These are phyloP conservation scores for Halcyon malimbica DNA, from an alignment of 2,113 vertebrate species.

Conservation along the genomic window DNA sequence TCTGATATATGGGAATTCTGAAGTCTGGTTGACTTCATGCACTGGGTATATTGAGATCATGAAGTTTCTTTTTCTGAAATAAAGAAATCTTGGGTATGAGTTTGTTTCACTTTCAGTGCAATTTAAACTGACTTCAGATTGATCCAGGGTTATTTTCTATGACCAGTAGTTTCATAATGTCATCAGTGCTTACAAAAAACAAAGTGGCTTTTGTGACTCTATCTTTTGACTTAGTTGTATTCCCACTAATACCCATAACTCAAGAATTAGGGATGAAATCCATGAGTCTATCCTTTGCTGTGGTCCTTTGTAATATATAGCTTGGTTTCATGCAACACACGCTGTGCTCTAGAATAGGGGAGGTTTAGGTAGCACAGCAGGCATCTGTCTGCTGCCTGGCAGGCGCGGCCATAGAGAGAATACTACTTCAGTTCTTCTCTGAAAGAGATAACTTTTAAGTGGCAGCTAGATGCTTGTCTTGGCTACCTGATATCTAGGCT, in stretches of 20 bases:
- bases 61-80: neutral
- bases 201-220: neutral
- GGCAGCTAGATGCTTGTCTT: conserved; percentile 64
- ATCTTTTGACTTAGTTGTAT: neutral
- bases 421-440: conserved; percentile 53
- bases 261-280: neutral
- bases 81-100: neutral
- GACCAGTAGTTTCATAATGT: neutral
- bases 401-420: conserved; percentile 30
- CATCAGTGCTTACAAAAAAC: neutral
- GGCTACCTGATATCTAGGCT: conserved; percentile 64
- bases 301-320: conserved; percentile 19
- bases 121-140: neutral
- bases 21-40: neutral
- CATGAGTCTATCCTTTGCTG: neutral
- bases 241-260: neutral
- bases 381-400: conserved; percentile 56
- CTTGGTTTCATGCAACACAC: neutral
- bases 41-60: neutral
- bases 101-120: neutral
- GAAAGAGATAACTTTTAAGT: conserved; percentile 62
- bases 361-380: conserved; percentile 17
- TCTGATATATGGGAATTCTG: neutral
- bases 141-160: neutral
- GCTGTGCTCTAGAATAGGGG: neutral